A percentile compares a stretch with the other conserved stretches of the same genome.
Conservation (phyloP, 2,113 vertebrate genomes). For the Axis porcinus region DNA sequence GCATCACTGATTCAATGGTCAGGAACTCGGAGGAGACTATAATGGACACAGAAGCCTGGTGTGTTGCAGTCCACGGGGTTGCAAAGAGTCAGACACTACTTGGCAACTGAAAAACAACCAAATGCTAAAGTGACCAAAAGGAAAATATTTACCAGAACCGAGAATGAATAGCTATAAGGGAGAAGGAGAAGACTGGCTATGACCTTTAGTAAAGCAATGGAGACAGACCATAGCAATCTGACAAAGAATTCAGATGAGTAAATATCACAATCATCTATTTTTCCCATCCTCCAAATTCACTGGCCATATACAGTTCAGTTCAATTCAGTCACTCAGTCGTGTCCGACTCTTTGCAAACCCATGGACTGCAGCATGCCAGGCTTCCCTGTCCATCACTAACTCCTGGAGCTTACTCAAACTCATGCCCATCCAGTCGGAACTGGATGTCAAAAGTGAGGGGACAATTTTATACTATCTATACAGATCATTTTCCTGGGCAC, state of each 20-base stretch:
- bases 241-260: neutral
- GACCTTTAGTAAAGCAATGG: neutral
- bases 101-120: neutral
- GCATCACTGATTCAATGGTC: neutral
- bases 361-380: neutral
- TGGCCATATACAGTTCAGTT: neutral
- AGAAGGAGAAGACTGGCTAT: neutral
- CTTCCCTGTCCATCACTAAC: neutral
- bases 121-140: neutral
- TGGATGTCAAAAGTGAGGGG: neutral
- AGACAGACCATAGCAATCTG: neutral
- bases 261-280: neutral
- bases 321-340: neutral
- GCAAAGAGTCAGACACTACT: neutral
- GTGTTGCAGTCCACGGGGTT: neutral
- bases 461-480: neutral
- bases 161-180: neutral
- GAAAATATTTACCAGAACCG: neutral
- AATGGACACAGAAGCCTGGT: neutral
- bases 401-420: neutral
- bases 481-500: neutral
- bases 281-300: neutral
- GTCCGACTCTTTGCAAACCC: neutral
- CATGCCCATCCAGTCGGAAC: neutral
- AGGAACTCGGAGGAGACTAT: neutral